Conservation (phyloP, 2,888 invertebrate species). For the Lepidocyrtoides sp. region DNA sequence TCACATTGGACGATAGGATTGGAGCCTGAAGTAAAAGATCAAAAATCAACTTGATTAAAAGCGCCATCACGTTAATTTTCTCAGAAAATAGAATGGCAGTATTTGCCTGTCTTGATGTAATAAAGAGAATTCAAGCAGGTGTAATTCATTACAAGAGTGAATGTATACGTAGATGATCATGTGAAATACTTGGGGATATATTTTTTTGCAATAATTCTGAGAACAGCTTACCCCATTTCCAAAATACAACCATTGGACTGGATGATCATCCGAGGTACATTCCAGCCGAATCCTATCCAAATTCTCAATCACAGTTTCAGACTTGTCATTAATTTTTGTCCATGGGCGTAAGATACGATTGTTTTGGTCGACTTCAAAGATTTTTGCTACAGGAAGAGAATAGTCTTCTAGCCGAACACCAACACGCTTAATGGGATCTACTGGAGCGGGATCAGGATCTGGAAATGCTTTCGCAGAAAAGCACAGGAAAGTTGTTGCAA, state of each 20-base stretch:
- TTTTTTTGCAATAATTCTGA: neutral
- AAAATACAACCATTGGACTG: slow-evolving; percentile 84
- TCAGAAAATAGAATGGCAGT: too few species aligned
- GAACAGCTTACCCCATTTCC: slow-evolving; percentile 83
- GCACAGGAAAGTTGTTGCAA: neutral
- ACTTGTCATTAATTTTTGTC: slow-evolving; percentile 75
- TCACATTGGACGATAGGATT: slow-evolving; percentile 73
- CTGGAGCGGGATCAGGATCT: neutral
- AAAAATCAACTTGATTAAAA: slow-evolving; percentile 54
- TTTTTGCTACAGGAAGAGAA: slow-evolving; percentile 65
- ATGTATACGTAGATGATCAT: too few species aligned
- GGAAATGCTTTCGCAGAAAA: slow-evolving; percentile 9
- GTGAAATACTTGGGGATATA: too few species aligned
- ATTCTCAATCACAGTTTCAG: slow-evolving; percentile 79
- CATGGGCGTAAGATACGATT: slow-evolving; percentile 76
- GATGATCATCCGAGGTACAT: slow-evolving; percentile 80
- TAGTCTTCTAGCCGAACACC: slow-evolving; percentile 6
- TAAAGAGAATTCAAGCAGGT: too few species aligned
- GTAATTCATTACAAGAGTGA: too few species aligned
- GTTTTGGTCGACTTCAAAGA: slow-evolving; percentile 80
- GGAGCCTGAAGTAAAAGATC: slow-evolving; percentile 72
- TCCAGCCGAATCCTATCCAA: slow-evolving; percentile 81
- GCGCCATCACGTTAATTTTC: neutral
- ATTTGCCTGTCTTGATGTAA: too few species aligned
- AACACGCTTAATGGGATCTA: slow-evolving; percentile 34